A percentile compares a stretch with the other conserved stretches of the same genome.
These are phyloP conservation scores for Tromatobia lineatoria DNA, from an alignment of 2,888 invertebrate species.

Conservation along the genomic window DNA sequence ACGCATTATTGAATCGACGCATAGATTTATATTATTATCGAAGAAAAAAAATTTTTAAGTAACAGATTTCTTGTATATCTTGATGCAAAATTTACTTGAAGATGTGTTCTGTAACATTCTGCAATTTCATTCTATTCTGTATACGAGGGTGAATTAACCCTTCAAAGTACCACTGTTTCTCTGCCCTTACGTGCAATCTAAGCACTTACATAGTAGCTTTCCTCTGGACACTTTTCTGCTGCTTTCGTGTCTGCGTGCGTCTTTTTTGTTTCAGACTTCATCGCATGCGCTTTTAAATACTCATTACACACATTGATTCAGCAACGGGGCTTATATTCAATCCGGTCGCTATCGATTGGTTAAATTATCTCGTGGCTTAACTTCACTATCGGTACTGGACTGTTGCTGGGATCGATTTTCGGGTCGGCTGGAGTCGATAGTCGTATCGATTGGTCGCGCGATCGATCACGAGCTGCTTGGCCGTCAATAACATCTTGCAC, in stretches of 20 bases:
- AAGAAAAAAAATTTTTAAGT: too few relatives aligned
- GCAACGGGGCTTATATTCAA: neutral
- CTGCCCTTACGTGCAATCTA: too few relatives aligned
- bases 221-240: neutral
- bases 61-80: too few relatives aligned
- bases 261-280: neutral
- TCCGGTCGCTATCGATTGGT: neutral
- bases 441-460: neutral
- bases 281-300: neutral
- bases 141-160: too few relatives aligned
- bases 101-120: too few relatives aligned
- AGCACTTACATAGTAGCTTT: neutral
- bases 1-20: too few relatives aligned
- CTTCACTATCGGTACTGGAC: neutral
- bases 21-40: too few relatives aligned
- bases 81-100: too few relatives aligned
- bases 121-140: too few relatives aligned
- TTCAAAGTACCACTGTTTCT: too few relatives aligned
- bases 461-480: neutral
- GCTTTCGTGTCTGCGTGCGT: constrained; percentile 1
- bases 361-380: neutral
- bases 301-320: neutral
- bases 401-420: neutral
- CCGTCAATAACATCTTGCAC: neutral
- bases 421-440: neutral